Conservation (phyloP, 2,797 vertebrate species). For the Myotis findleyi region DNA sequence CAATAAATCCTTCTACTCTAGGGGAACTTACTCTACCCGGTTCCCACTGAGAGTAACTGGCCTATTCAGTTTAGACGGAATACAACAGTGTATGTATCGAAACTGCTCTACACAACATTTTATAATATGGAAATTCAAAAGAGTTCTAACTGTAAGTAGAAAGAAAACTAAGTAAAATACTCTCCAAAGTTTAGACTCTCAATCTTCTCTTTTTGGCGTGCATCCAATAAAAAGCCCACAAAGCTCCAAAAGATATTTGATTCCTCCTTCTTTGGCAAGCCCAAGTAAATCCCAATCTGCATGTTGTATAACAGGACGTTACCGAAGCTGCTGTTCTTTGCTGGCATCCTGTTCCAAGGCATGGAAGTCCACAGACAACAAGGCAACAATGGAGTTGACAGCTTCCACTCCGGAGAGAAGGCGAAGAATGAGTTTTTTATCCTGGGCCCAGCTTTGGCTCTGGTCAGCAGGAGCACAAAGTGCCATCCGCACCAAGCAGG, state of each 20-base stretch:
- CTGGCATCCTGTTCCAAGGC: conserved; percentile 98
- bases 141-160: conserved; percentile 46
- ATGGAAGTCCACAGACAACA: conserved; percentile 98
- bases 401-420: conserved; percentile 98
- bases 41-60: background rate
- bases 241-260: background rate
- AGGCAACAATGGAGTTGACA: conserved; percentile 97
- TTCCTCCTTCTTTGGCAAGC: background rate
- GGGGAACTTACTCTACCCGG: background rate
- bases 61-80: background rate
- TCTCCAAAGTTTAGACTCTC: conserved; percentile 8
- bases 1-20: conserved; percentile 25
- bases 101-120: background rate
- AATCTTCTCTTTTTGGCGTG: background rate
- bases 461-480: conserved; percentile 98
- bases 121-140: conserved; percentile 3
- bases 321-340: conserved; percentile 99
- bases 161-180: conserved; percentile 43
- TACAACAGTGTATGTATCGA: background rate
- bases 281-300: background rate
- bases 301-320: background rate
- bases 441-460: conserved; percentile 98
- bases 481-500: conserved; percentile 98
- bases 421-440: conserved; percentile 98
- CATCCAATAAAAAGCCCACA: conserved; percentile 8